phyloP scores from a whole-genome alignment of 2,797 vertebrate species.

The Microhierax caerulescens region DNA sequence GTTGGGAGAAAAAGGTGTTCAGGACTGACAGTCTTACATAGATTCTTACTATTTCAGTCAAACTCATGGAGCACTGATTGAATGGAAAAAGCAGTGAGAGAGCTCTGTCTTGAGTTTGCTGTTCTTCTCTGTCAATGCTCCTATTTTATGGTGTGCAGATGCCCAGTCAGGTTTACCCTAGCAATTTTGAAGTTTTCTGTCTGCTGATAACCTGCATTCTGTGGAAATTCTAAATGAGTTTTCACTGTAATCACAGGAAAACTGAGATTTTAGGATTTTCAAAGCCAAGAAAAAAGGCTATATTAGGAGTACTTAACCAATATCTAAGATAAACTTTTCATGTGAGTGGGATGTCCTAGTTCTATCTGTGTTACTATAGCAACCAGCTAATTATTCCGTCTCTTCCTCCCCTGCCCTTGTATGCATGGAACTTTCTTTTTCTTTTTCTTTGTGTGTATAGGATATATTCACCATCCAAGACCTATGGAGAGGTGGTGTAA shows the following conservation, averaged over 20 bases:
- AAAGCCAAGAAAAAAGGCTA: not conserved
- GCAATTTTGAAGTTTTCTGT: not conserved
- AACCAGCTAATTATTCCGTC: slow-evolving; percentile 53
- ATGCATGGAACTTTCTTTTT: not conserved
- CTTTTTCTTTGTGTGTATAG: not conserved
- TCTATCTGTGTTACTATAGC: slow-evolving; percentile 47
- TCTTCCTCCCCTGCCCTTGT: slow-evolving; percentile 26
- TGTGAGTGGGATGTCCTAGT: slow-evolving; percentile 55
- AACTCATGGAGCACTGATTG: not conserved
- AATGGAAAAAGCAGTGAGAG: not conserved
- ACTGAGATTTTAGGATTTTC: not conserved
- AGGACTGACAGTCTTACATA: not conserved
- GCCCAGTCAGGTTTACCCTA: not conserved
- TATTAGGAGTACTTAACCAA: slow-evolving; percentile 22
- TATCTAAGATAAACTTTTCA: slow-evolving; percentile 41
- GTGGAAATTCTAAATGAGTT: not conserved
- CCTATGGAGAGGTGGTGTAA: not conserved
- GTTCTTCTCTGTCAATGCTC: not conserved
- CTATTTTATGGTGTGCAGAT: not conserved
- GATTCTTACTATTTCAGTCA: not conserved
- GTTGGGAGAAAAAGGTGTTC: not conserved
- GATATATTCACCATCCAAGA: not conserved
- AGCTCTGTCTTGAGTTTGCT: not conserved
- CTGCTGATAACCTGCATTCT: not conserved
- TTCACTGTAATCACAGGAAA: not conserved